Conservation (phyloP, 2,113 vertebrate genomes). For the Hydropotes inermis region DNA sequence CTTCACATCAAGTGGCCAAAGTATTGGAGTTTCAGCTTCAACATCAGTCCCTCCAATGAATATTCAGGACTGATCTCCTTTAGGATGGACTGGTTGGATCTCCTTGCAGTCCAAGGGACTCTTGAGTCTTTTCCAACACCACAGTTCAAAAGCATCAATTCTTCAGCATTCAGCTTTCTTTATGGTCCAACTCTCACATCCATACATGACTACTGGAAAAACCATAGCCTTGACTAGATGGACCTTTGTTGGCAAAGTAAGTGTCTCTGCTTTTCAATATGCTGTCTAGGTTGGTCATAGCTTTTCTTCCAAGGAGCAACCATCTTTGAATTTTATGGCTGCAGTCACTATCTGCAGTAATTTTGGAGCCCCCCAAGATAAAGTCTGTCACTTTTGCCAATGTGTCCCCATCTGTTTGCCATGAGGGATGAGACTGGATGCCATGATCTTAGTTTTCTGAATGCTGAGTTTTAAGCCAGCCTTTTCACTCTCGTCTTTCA, state of each 20-base stretch:
- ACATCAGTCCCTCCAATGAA: neutral
- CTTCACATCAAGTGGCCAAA: neutral
- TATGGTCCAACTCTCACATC: neutral
- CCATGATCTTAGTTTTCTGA: neutral
- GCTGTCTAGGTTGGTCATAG: neutral
- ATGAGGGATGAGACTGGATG: neutral
- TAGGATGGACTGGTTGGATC: neutral
- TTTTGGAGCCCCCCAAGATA: neutral
- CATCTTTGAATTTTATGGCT: neutral
- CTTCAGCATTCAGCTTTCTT: neutral
- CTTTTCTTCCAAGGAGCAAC: neutral
- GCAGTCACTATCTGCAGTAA: neutral
- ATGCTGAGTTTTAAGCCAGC: neutral
- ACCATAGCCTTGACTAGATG: neutral
- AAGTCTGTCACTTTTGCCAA: neutral
- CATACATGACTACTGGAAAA: neutral
- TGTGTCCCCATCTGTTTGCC: neutral
- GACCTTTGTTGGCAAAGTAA: neutral
- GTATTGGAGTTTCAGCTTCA: neutral
- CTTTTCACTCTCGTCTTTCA: neutral
- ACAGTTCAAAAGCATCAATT: neutral
- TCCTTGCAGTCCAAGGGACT: neutral
- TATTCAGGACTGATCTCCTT: no score
- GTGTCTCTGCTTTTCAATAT: neutral
- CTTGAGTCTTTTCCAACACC: neutral